phyloP scores from a whole-genome alignment of 2,888 invertebrate species.

The Carcina quercana region DNA sequence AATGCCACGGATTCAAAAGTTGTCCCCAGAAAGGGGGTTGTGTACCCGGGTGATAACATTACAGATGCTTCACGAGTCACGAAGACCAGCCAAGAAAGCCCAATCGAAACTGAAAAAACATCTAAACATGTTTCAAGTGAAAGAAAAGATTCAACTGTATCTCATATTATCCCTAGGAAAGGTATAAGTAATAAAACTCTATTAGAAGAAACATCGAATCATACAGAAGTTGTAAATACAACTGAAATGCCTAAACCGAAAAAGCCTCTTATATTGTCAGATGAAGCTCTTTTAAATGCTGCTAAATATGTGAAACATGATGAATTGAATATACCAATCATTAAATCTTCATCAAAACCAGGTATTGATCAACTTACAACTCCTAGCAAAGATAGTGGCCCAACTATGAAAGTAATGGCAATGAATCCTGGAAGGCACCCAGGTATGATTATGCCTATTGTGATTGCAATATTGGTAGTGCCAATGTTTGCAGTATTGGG shows the following conservation, averaged over 20 bases:
- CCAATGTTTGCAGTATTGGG: constrained; percentile 82
- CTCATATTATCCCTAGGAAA: not conserved
- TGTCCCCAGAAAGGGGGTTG: constrained; percentile 38
- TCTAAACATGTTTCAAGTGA: not conserved
- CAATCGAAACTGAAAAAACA: constrained; percentile 6
- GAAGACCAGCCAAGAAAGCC: too few species aligned
- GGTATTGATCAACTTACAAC: constrained; percentile 27
- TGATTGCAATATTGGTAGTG: constrained; percentile 82
- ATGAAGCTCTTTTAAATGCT: constrained; percentile 35
- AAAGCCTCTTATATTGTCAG: constrained; percentile 44
- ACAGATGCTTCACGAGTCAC: too few species aligned
- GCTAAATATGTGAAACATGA: constrained; percentile 22
- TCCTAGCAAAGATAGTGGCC: constrained; percentile 21
- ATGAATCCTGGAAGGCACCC: constrained; percentile 52
- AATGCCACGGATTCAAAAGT: constrained; percentile 17
- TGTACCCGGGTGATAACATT: constrained; percentile 15
- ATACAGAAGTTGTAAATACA: constrained; percentile 16
- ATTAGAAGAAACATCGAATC: too few species aligned
- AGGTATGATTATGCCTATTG: constrained; percentile 83
- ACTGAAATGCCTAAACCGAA: constrained; percentile 29
- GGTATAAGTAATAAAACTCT: constrained; percentile 9
- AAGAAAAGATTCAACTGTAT: not conserved
- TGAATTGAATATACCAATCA: constrained; percentile 15
- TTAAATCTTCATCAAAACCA: constrained; percentile 27
- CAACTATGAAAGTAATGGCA: constrained; percentile 22